Evolutionary conservation across 2,113 vertebrate genomes (phyloP).

Genomic region (Aythya baeri): DNA sequence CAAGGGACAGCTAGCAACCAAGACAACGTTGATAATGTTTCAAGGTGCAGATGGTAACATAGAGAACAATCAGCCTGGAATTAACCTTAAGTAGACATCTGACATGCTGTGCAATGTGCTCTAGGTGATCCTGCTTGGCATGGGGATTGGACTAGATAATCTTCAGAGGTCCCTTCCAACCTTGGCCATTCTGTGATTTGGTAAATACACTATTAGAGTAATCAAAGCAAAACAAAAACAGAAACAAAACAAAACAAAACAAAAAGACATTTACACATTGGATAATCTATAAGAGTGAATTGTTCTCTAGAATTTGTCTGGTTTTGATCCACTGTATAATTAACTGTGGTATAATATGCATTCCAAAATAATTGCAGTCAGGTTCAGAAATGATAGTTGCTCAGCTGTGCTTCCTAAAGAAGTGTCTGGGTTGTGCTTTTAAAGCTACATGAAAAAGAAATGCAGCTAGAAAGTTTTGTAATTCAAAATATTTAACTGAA

Average conservation of each 20-base stretch:
- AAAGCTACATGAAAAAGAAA: constrained; percentile 15
- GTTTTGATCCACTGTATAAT: neutral
- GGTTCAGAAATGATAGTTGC: constrained; percentile 24
- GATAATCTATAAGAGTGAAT: neutral
- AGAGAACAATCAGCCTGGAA: neutral
- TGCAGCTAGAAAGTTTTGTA: constrained; percentile 16
- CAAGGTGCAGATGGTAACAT: neutral
- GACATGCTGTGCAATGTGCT: too few relatives aligned
- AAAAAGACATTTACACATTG: neutral
- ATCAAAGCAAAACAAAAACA: neutral
- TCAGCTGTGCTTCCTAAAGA: constrained; percentile 26
- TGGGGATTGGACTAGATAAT: too few relatives aligned
- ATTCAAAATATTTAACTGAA: constrained; percentile 52
- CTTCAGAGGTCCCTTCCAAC: too few relatives aligned
- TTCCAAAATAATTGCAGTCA: constrained; percentile 39
- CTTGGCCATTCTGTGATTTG: too few relatives aligned
- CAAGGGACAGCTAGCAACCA: neutral
- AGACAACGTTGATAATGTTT: neutral
- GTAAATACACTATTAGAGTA: neutral
- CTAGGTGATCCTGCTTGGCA: too few relatives aligned
- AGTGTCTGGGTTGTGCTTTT: neutral
- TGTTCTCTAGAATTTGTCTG: neutral
- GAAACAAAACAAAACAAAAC: neutral
- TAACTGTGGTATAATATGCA: neutral
- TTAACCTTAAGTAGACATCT: neutral